A percentile compares a stretch with the other conserved stretches of the same genome.
These are phyloP conservation scores for Ophiodon elongatus DNA, from an alignment of 2,113 vertebrate species.

Conservation along the genomic window DNA sequence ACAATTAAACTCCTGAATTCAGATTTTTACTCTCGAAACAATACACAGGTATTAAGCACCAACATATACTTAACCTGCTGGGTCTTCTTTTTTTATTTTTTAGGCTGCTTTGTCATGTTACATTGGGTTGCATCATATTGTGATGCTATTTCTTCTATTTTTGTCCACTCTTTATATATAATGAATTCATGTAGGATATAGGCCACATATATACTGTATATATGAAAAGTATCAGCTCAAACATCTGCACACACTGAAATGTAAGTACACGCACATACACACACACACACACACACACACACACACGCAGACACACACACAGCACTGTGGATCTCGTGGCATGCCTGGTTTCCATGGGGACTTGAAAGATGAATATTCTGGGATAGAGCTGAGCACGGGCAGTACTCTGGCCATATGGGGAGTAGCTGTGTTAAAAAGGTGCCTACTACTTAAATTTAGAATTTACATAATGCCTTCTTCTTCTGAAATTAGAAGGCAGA, in stretches of 20 bases:
- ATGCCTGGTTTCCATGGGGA: conserved; percentile 55
- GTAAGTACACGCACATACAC: too few species aligned
- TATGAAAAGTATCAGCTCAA: background rate
- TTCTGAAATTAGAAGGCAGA: conserved; percentile 8
- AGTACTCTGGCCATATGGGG: conserved; percentile 40
- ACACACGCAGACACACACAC: background rate
- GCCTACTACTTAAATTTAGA: conserved; percentile 22
- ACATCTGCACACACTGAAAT: background rate
- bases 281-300: background rate
- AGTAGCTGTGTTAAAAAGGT: conserved; percentile 39
- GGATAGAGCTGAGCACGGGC: conserved; percentile 34
- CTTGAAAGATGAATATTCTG: conserved; percentile 35
- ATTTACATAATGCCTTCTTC: conserved; percentile 43
- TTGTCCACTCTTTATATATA: background rate
- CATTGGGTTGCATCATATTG: background rate
- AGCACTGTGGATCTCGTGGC: conserved; percentile 1
- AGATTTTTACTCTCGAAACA: background rate
- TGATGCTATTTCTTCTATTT: background rate
- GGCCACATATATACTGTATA: background rate
- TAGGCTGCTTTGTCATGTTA: background rate
- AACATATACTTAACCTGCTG: background rate
- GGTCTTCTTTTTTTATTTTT: background rate
- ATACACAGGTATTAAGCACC: background rate
- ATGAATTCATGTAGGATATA: background rate
- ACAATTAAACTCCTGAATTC: background rate